phyloP scores from a whole-genome alignment of 1,140 invertebrate genomes.

The Caenorhabditis elegans region DNA sequence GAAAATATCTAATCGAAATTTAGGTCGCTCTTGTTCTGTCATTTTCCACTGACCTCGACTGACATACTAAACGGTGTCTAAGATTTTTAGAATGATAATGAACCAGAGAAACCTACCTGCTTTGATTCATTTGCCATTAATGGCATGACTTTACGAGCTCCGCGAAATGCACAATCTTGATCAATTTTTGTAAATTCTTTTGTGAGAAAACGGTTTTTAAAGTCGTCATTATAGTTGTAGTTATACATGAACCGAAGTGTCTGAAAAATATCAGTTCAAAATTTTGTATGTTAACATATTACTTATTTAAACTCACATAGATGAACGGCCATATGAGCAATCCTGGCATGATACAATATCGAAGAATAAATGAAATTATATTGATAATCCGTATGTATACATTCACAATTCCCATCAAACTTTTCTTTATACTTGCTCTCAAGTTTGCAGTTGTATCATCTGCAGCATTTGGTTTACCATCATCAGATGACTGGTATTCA shows the following conservation, averaged over 20 bases:
- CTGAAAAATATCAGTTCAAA: background rate
- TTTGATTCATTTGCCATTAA: constrained; percentile 2
- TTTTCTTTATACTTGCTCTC: constrained; percentile 29
- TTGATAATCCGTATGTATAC: constrained; percentile 1
- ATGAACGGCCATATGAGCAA: constrained; percentile 5
- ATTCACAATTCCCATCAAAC: constrained; percentile 4
- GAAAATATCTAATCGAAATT: background rate
- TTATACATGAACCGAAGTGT: constrained; percentile 30
- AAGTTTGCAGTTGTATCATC: constrained; percentile 6
- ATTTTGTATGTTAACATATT: no score
- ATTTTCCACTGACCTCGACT: constrained; percentile 22
- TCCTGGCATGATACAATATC: background rate
- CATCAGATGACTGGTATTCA: constrained; percentile 10
- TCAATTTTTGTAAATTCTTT: constrained; percentile 31
- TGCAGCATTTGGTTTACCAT: constrained; percentile 18
- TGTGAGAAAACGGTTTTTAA: background rate
- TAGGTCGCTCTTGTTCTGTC: constrained; percentile 10
- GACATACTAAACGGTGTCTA: constrained; percentile 35
- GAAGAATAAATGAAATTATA: background rate
- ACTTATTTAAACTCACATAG: background rate
- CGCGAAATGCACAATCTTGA: constrained; percentile 23
- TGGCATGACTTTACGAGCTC: constrained; percentile 25
- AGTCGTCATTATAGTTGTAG: constrained; percentile 31
- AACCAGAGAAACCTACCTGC: background rate
- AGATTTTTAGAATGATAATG: background rate